phyloP scores from a whole-genome alignment of 2,888 invertebrate genomes.

The Beris chalybata region DNA sequence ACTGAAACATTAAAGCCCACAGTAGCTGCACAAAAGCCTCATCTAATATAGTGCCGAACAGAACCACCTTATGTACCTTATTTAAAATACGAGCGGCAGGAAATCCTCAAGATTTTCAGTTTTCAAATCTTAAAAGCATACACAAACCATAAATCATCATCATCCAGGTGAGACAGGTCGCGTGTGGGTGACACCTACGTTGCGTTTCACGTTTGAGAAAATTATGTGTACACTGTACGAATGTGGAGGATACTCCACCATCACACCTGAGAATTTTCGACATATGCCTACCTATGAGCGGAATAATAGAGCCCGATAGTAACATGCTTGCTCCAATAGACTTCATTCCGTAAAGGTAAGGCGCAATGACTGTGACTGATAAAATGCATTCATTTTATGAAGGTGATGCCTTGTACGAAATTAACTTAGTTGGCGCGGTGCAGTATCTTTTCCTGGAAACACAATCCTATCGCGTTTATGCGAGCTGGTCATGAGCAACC shows the following conservation, averaged over 20 bases:
- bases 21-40: conserved; percentile 1
- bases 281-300: neutral
- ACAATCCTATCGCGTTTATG: neutral
- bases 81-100: neutral
- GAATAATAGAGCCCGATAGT: no score
- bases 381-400: conserved; percentile 14
- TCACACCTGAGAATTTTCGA: conserved; percentile 28
- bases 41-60: no score
- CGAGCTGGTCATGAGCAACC: neutral
- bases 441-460: conserved; percentile 1
- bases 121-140: conserved; percentile 23
- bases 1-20: neutral
- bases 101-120: conserved; percentile 14
- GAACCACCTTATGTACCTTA: no score
- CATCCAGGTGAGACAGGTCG: conserved; percentile 35
- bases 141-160: conserved; percentile 35
- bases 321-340: no score
- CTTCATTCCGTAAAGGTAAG: no score
- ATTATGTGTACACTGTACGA: conserved; percentile 20
- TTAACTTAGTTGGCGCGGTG: conserved; percentile 6
- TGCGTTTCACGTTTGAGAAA: conserved; percentile 30
- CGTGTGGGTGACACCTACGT: conserved; percentile 36
- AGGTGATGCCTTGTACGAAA: conserved; percentile 16
- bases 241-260: conserved; percentile 11
- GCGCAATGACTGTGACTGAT: conserved; percentile 5